Evolutionary conservation across 2,888 invertebrate genomes (phyloP), one percentile per base, ranked within the genome.

Genomic region (Aphidius colemani): DNA sequence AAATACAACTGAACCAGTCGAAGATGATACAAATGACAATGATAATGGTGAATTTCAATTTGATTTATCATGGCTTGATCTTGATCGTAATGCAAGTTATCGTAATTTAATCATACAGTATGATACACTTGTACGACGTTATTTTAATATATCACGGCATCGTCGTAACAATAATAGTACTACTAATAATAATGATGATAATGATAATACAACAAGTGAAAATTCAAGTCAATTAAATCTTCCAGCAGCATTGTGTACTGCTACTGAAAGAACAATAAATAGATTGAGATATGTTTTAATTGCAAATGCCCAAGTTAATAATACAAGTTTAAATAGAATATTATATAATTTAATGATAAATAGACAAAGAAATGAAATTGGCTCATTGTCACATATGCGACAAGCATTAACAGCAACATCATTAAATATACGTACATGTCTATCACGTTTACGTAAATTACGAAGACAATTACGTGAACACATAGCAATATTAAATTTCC

Each of bases 21-120:
- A 63, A 13, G 59, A 62, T 9, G 62, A 44, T 8, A 30, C 5
- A 30, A 30, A 30, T 30, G 30, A 30, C 5, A 30, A n/a, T n/a
- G n/a, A 30, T 30, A 30, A 30, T 30, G 30, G 39, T 13, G 41
- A 56, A 7, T 9, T 7, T 18, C 44, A 30, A 44, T 44, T 59
- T 10, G 30, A 51, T 11, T 44, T 41, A 7, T 10, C 51, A 7
- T 57, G 57, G 62, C 80, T 83, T 53, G 85, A 85, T 74, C 75
- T 85, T 46, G 74, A 84, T n/a, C 84, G 85, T 55, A 83, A 83
- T 9, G 76, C 81, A 50, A 84, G 84, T 67, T 85, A 84, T 69
- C 78, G 84, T 56, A 84, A 84, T 70, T 79, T 85, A 66, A 83
- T 86, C 3, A 82, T 83, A 63, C 85, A 86, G 68, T 86, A 85